These are phyloP conservation scores for Pomacea maculata DNA, from an alignment of 1,140 invertebrate species.

Conservation along the genomic window DNA sequence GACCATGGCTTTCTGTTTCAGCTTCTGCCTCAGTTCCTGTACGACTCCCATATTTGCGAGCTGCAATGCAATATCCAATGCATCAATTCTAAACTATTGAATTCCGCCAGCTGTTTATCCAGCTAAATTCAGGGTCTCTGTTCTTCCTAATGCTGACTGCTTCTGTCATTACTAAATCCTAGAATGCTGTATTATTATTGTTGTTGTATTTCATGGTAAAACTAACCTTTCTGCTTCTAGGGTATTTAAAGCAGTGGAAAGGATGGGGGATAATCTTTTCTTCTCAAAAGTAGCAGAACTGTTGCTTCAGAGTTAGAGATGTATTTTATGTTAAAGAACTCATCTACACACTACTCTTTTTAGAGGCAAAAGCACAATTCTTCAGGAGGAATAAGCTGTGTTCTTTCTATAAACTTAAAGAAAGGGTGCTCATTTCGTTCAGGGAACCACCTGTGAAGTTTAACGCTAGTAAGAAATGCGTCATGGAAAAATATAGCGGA, in stretches of 20 bases:
- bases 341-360: neutral
- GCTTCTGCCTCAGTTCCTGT: slow-evolving; percentile 1
- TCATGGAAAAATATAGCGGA: neutral
- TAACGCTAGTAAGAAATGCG: neutral
- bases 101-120: neutral
- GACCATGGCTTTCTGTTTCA: slow-evolving; percentile 18
- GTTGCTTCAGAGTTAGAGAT: neutral
- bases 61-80: slow-evolving; percentile 4
- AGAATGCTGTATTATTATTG: no score
- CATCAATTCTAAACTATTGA: neutral
- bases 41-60: slow-evolving; percentile 18
- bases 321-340: neutral
- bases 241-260: neutral
- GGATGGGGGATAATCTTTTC: neutral
- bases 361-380: neutral
- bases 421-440: neutral
- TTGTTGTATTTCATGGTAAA: no score
- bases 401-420: neutral
- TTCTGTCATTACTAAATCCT: neutral
- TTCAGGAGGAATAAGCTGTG: neutral
- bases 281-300: neutral
- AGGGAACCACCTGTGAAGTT: neutral
- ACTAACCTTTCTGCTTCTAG: no score
- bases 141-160: neutral
- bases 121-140: no score